phyloP scores from a whole-genome alignment of 2,797 vertebrate species.

The Darevskia nairensis region DNA sequence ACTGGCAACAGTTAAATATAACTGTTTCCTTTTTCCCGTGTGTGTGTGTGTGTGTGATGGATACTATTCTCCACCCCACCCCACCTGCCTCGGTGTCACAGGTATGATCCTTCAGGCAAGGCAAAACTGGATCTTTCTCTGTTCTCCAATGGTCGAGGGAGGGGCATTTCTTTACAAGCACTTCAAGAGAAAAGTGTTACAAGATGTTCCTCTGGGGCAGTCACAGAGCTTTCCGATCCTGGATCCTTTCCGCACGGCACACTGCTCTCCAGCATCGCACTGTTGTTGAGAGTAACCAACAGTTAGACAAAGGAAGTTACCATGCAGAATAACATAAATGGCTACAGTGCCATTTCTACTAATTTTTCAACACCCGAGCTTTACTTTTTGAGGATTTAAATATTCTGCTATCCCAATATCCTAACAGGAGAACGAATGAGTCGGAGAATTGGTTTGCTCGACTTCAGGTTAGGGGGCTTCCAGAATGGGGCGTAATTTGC shows the following conservation, averaged over 20 bases:
- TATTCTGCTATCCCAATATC: not conserved
- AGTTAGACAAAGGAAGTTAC: not conserved
- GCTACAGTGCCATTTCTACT: not conserved
- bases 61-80: constrained; percentile 26
- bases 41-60: constrained; percentile 39
- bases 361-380: not conserved
- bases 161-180: constrained; percentile 75
- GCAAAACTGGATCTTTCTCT: constrained; percentile 25
- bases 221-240: constrained; percentile 84
- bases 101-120: constrained; percentile 47
- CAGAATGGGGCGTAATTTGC: too few species aligned
- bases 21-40: constrained; percentile 26
- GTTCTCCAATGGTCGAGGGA: not conserved
- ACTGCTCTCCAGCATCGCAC: constrained; percentile 84
- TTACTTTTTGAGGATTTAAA: not conserved
- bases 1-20: constrained; percentile 44
- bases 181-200: constrained; percentile 84
- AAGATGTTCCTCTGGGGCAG: constrained; percentile 83
- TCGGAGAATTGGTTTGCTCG: not conserved
- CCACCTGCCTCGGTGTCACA: constrained; percentile 30
- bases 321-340: not conserved
- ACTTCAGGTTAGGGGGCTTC: not conserved
- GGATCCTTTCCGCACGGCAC: constrained; percentile 82
- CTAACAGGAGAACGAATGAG: not conserved
- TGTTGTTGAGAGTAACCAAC: constrained; percentile 59